Conservation (phyloP, 2,113 vertebrate species). For the Leucopternis melanops region DNA sequence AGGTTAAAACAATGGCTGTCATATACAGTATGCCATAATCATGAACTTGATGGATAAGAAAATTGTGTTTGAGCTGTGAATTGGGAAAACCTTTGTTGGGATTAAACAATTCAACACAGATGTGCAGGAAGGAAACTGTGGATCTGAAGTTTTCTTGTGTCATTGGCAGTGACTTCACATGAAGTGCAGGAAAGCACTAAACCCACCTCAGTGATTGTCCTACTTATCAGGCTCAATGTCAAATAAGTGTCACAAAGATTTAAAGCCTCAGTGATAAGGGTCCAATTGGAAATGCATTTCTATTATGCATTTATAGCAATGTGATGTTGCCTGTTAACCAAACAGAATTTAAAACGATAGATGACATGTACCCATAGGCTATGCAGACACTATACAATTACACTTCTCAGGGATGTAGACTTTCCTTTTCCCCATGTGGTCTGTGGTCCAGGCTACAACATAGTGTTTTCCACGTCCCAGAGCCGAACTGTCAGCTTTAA, state of each 20-base stretch:
- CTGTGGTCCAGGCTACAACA: not conserved
- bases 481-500: not conserved
- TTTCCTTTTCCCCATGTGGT: not conserved
- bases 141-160: not conserved
- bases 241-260: not conserved
- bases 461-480: not conserved
- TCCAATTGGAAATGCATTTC: conserved; percentile 24
- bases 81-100: not conserved
- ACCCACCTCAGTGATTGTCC: not conserved
- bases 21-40: not conserved
- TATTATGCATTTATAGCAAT: conserved; percentile 17
- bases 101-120: not conserved
- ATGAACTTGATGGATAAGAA: conserved; percentile 2
- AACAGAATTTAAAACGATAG: not conserved
- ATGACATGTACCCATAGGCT: not conserved
- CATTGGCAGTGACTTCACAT: not conserved
- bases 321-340: conserved; percentile 6
- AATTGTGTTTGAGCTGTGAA: not conserved
- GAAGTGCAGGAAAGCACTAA: not conserved
- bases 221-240: conserved; percentile 22
- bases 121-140: not conserved
- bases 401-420: not conserved
- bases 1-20: not conserved
- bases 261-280: conserved; percentile 11
- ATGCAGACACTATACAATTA: not conserved